phyloP scores from a whole-genome alignment of 2,113 vertebrate species.

The Onychorhynchus coronatus region DNA sequence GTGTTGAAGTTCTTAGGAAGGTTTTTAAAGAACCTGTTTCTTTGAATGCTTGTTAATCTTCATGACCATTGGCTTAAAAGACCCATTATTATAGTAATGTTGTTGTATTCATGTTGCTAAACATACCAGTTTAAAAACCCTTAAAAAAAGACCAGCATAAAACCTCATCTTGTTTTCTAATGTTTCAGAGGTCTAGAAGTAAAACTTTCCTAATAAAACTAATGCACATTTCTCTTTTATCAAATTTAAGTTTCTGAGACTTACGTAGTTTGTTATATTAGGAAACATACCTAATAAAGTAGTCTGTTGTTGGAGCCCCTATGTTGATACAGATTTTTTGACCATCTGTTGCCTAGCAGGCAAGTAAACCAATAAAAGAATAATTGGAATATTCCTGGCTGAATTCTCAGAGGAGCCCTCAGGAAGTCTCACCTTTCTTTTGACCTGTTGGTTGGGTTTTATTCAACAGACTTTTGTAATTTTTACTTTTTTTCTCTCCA shows the following conservation, averaged over 20 bases:
- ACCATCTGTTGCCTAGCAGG: constrained; percentile 14
- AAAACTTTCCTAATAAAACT: not conserved
- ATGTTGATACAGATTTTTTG: not conserved
- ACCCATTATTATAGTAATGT: not conserved
- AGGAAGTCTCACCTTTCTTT: constrained; percentile 24
- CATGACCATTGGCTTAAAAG: not conserved
- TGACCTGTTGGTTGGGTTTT: constrained; percentile 14
- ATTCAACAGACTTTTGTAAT: not conserved
- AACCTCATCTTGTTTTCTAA: not conserved
- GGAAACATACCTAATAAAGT: not conserved
- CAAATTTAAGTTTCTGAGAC: not conserved
- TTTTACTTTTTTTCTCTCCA: not conserved
- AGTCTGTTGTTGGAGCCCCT: not conserved
- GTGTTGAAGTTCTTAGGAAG: not conserved
- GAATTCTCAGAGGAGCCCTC: not conserved
- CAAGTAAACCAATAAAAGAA: constrained; percentile 31
- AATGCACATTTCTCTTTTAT: not conserved
- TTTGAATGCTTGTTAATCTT: not conserved
- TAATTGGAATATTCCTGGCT: constrained; percentile 4
- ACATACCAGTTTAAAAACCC: not conserved
- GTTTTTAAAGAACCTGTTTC: not conserved
- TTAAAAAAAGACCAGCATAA: not conserved
- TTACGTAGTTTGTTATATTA: not conserved
- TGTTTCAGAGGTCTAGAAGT: not conserved
- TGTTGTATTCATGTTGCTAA: not conserved